phyloP scores from a whole-genome alignment of 2,797 vertebrate species.

The Enteromius radiatus region DNA sequence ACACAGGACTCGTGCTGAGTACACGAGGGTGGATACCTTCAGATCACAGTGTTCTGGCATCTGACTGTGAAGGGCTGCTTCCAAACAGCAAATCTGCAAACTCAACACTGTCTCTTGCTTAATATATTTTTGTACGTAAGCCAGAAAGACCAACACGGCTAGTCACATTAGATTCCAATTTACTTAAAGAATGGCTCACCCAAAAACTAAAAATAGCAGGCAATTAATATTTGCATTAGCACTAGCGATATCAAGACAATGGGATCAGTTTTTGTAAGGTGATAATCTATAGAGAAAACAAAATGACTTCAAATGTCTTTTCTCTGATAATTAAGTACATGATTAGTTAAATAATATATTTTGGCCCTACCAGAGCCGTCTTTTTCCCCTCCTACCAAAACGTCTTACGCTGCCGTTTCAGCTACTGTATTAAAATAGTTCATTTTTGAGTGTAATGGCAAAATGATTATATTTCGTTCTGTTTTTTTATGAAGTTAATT shows the following conservation, averaged over 20 bases:
- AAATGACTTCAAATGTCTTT: not conserved
- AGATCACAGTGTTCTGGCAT: constrained; percentile 27
- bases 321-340: not conserved
- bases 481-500: too few relatives aligned
- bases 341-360: not conserved
- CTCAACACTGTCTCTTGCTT: not conserved
- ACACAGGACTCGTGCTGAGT: constrained; percentile 29
- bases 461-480: too few relatives aligned
- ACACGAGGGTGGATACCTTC: not conserved
- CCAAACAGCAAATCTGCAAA: not conserved
- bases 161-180: not conserved
- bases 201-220: not conserved
- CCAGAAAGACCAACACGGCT: not conserved
- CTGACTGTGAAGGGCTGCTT: constrained; percentile 32
- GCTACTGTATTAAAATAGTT: too few relatives aligned
- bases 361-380: too few relatives aligned
- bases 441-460: too few relatives aligned
- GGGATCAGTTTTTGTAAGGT: not conserved
- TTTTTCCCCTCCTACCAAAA: too few relatives aligned
- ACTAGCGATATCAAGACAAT: not conserved
- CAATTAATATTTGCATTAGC: not conserved
- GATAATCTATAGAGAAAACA: not conserved
- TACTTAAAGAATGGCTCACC: not conserved
- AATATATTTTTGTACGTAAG: not conserved
- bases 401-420: too few relatives aligned